Percentiles rank a stretch among this genome's conserved stretches.
phyloP scores from a whole-genome alignment of 1,140 invertebrate genomes.

The Pachypeltis micranthus region DNA sequence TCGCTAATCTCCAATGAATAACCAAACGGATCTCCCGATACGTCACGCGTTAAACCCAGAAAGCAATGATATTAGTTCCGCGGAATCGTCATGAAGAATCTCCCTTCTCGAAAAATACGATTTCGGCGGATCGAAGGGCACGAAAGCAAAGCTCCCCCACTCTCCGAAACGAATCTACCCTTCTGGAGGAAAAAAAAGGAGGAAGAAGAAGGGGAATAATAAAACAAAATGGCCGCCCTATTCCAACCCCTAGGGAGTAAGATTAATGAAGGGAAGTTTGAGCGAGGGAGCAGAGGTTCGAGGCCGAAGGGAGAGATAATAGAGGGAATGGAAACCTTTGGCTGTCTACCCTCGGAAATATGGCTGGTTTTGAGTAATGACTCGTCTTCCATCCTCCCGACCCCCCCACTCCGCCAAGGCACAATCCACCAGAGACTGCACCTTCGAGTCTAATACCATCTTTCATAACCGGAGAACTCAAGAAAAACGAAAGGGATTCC shows the following conservation, averaged over 20 bases:
- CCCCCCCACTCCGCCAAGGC: not conserved
- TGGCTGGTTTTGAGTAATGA: slow-evolving; percentile 22
- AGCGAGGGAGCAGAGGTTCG: not conserved
- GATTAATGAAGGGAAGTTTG: slow-evolving; percentile 13
- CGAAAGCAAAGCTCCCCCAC: no score
- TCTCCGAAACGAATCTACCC: no score
- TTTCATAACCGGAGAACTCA: not conserved
- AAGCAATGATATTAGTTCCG: no score
- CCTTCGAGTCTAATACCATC: no score
- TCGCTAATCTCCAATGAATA: no score
- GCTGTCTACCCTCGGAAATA: slow-evolving; percentile 17
- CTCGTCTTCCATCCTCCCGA: not conserved
- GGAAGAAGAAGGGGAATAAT: no score
- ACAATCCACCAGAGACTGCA: not conserved
- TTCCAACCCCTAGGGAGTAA: not conserved
- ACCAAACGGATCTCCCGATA: no score
- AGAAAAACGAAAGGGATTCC: not conserved
- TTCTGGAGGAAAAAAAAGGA: no score
- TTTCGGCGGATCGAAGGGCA: no score
- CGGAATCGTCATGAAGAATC: no score
- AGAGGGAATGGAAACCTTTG: slow-evolving; percentile 9
- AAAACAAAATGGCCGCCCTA: slow-evolving; percentile 21
- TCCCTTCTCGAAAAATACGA: no score
- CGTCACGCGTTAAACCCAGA: no score
- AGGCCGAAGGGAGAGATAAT: slow-evolving; percentile 12